A percentile compares a stretch with the other conserved stretches of the same genome.
These are phyloP conservation scores for Drosophila auraria DNA, from an alignment of 1,140 invertebrate genomes.

Conservation along the genomic window DNA sequence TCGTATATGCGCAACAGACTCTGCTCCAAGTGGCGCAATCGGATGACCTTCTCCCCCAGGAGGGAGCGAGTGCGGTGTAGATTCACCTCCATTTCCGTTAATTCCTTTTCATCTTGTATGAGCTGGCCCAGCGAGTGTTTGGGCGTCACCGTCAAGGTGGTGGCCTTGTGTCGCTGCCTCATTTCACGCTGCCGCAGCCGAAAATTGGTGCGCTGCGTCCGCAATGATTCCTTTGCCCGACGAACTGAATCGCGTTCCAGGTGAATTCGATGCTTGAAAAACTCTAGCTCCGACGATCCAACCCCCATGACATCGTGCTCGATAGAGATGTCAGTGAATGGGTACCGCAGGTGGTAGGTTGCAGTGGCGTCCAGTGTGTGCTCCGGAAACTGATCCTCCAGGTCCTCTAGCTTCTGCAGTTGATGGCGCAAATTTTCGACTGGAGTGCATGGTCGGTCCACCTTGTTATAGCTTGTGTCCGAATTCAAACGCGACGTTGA, in stretches of 20 bases:
- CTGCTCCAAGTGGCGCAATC: constrained; percentile 91
- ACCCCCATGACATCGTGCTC: constrained; percentile 66
- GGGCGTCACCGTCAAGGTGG: constrained; percentile 64
- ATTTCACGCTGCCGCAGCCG: constrained; percentile 76
- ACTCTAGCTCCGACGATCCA: constrained; percentile 89
- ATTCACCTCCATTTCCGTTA: constrained; percentile 92
- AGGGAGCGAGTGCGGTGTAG: constrained; percentile 91
- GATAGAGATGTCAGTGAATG: constrained; percentile 88
- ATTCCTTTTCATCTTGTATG: constrained; percentile 90
- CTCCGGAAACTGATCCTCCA: constrained; percentile 92
- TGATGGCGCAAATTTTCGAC: constrained; percentile 91
- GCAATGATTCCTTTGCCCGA: constrained; percentile 89
- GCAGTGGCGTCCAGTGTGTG: constrained; percentile 89
- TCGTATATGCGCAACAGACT: constrained; percentile 88
- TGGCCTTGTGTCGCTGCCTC: constrained; percentile 74
- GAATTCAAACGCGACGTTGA: constrained; percentile 88
- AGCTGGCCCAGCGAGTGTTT: constrained; percentile 88
- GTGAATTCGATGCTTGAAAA: constrained; percentile 92
- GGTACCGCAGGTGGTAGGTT: constrained; percentile 90
- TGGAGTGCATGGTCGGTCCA: constrained; percentile 87
- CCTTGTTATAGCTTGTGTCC: constrained; percentile 57
- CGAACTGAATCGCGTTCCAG: constrained; percentile 91
- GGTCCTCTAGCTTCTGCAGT: constrained; percentile 91
- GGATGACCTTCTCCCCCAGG: constrained; percentile 92
- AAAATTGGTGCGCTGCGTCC: constrained; percentile 83